These are phyloP conservation scores for Labroides dimidiatus DNA, from an alignment of 2,797 vertebrate species.

Conservation along the genomic window DNA sequence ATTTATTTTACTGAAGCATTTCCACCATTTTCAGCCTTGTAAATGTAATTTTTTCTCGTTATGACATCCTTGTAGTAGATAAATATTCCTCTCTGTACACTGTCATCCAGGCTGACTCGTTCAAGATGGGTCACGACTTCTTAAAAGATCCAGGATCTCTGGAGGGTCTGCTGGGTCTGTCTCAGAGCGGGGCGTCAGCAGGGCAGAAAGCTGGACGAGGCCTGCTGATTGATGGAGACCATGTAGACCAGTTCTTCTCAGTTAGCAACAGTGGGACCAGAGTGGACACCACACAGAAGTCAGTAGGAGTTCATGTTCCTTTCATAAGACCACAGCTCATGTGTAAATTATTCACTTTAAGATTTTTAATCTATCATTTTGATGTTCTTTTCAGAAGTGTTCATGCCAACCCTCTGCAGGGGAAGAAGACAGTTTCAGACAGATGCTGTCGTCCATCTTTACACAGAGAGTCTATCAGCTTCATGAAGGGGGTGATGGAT, in stretches of 20 bases:
- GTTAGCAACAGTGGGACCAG: slow-evolving; percentile 65
- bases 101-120: slow-evolving; percentile 90
- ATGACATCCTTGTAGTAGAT: too few relatives aligned
- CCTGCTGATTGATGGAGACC: slow-evolving; percentile 61
- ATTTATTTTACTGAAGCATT: too few relatives aligned
- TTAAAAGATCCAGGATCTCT: slow-evolving; percentile 82
- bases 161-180: slow-evolving; percentile 80
- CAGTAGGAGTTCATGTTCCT: background rate
- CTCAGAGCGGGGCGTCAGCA: slow-evolving; percentile 62
- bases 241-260: background rate
- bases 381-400: slow-evolving; percentile 7
- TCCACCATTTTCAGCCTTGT: too few relatives aligned
- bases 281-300: slow-evolving; percentile 43
- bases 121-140: slow-evolving; percentile 91
- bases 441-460: slow-evolving; percentile 80
- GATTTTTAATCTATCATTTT: background rate
- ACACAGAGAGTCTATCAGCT: slow-evolving; percentile 90
- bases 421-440: background rate
- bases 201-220: slow-evolving; percentile 35
- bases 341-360: background rate
- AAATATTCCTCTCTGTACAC: background rate
- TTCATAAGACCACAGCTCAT: background rate
- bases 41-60: too few relatives aligned
- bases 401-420: slow-evolving; percentile 15
- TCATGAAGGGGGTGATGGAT: slow-evolving; percentile 99